Conservation (phyloP, 2,797 vertebrate species). For the Centroberyx gerrardi region DNA sequence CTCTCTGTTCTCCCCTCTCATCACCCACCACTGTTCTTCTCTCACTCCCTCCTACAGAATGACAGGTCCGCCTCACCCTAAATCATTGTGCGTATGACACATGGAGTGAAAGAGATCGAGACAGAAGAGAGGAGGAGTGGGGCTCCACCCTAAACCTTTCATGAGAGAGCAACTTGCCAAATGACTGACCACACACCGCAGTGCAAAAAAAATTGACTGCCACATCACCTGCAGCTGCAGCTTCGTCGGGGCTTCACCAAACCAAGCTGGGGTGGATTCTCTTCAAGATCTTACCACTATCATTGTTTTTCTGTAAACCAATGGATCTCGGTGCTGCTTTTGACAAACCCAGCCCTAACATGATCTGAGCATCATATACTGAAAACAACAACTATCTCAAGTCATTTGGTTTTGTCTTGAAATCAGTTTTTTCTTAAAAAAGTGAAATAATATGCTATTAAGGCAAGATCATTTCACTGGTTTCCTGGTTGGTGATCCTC, state of each 20-base stretch:
- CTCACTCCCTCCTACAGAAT: not conserved
- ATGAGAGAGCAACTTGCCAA: conserved; percentile 64
- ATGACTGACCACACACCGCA: conserved; percentile 45
- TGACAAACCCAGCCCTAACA: conserved; percentile 8
- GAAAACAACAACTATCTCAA: not conserved
- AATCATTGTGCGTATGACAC: conserved; percentile 37
- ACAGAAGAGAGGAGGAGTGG: conserved; percentile 47
- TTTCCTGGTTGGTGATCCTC: no score
- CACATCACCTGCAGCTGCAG: conserved; percentile 74
- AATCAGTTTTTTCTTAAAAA: no score
- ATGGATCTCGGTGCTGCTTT: not conserved
- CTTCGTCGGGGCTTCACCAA: conserved; percentile 13
- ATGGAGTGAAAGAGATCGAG: conserved; percentile 23
- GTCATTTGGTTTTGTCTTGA: not conserved
- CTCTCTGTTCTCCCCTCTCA: conserved; percentile 19
- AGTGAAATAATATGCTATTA: no score
- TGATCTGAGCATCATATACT: conserved; percentile 16
- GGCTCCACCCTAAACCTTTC: conserved; percentile 62
- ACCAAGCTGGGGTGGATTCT: conserved; percentile 26
- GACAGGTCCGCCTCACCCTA: conserved; percentile 36
- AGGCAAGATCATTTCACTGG: no score
- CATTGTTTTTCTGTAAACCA: conserved; percentile 18
- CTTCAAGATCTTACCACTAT: conserved; percentile 25
- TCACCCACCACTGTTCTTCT: conserved; percentile 19
- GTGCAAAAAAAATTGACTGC: conserved; percentile 49